phyloP scores from a whole-genome alignment of 2,888 invertebrate species.

The Rhamnusium bicolor region DNA sequence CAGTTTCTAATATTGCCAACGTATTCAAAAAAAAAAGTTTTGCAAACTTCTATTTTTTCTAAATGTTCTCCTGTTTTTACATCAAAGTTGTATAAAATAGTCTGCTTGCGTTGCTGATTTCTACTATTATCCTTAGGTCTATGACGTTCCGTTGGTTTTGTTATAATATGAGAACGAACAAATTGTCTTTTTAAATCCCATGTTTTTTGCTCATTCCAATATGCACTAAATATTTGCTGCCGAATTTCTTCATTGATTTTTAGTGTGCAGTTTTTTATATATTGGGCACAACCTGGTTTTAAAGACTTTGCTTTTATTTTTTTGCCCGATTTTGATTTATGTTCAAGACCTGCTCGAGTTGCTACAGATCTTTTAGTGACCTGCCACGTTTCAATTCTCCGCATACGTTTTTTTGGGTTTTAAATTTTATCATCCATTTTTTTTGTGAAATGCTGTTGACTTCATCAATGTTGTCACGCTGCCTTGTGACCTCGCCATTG shows the following conservation, averaged over 20 bases:
- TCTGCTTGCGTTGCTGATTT: neutral
- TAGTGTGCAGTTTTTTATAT: neutral
- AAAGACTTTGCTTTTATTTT: neutral
- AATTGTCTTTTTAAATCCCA: constrained; percentile 26
- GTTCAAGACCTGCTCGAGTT: neutral
- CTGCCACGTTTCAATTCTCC: neutral
- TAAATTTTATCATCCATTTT: neutral
- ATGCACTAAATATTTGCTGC: constrained; percentile 5
- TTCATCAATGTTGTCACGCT: neutral
- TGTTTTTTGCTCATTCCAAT: constrained; percentile 12
- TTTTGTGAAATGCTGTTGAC: neutral
- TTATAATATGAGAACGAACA: neutral
- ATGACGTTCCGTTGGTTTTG: neutral
- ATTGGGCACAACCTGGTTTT: neutral
- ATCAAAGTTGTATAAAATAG: neutral
- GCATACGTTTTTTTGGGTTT: neutral
- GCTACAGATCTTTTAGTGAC: neutral
- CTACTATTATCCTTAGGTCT: constrained; percentile 10
- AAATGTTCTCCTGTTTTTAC: too few relatives aligned
- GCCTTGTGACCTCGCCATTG: neutral
- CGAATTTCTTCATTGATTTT: neutral
- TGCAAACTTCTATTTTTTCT: constrained; percentile 15
- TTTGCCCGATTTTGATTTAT: neutral
- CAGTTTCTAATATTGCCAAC: constrained; percentile 31
- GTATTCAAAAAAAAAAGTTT: constrained; percentile 34